Conservation (phyloP, 2,888 invertebrate genomes). For the Nymphalis urticae region DNA sequence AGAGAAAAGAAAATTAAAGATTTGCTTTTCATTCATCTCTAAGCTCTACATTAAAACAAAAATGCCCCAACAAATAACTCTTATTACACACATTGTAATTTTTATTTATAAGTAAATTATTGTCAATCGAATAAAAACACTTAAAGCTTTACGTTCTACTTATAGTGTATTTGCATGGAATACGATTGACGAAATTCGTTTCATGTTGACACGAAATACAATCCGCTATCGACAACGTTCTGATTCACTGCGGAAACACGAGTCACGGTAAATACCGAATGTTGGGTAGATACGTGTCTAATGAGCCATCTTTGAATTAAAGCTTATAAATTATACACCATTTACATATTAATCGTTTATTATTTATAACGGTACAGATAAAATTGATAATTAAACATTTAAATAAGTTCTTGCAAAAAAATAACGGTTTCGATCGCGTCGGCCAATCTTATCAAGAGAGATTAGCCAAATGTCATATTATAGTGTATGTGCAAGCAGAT, state of each 20-base stretch:
- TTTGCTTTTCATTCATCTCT: too few relatives aligned
- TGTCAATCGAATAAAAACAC: background rate
- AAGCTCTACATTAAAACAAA: too few relatives aligned
- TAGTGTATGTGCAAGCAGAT: too few relatives aligned
- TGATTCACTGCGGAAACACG: slow-evolving; percentile 14
- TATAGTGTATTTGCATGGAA: background rate
- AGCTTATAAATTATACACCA: background rate
- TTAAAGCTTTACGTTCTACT: background rate
- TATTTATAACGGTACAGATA: too few relatives aligned
- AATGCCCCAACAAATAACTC: too few relatives aligned
- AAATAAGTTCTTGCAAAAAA: too few relatives aligned
- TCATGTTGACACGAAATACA: slow-evolving; percentile 18
- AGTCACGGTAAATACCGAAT: slow-evolving; percentile 15
- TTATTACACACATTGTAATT: too few relatives aligned
- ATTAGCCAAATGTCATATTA: too few relatives aligned
- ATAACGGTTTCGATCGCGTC: too few relatives aligned
- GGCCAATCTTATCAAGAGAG: too few relatives aligned
- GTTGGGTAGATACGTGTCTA: slow-evolving; percentile 8
- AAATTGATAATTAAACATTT: too few relatives aligned
- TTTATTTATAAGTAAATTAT: background rate
- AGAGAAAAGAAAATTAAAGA: too few relatives aligned
- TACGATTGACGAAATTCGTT: slow-evolving; percentile 15
- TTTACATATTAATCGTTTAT: background rate
- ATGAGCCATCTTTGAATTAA: background rate
- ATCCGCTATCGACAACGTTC: slow-evolving; percentile 18